Percentiles rank a stretch among this genome's conserved stretches.
phyloP scores from a whole-genome alignment of 2,113 vertebrate species.

The Notiomystis cincta region DNA sequence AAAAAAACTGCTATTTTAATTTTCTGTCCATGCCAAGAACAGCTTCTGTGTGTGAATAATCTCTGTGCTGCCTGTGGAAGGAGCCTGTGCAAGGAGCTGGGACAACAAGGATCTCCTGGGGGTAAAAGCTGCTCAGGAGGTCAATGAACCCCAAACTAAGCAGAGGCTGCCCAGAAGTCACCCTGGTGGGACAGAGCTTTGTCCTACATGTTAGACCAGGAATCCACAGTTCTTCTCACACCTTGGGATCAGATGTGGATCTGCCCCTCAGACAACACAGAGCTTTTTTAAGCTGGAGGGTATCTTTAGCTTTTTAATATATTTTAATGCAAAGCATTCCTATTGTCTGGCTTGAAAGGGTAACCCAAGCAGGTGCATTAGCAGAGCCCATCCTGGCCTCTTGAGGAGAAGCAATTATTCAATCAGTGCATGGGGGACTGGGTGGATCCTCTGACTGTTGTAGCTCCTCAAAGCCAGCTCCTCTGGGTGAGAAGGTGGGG shows the following conservation, averaged over 20 bases:
- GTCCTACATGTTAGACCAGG: not conserved
- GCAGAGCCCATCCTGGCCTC: not conserved
- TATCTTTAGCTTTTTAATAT: not conserved
- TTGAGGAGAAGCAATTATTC: not conserved
- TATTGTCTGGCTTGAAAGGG: not conserved
- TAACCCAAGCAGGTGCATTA: not conserved
- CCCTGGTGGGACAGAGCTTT: not conserved
- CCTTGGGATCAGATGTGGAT: rapidly evolving
- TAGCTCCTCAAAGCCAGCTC: not conserved
- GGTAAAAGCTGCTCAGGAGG: not conserved
- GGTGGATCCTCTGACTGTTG: not conserved
- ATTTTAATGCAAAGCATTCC: not conserved
- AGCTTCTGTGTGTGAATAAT: not conserved
- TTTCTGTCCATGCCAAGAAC: not conserved
- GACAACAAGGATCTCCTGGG: not conserved
- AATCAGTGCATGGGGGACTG: not conserved
- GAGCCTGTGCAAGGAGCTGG: not conserved
- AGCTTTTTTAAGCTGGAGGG: not conserved
- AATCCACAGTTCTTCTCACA: not conserved
- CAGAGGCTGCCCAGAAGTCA: not conserved
- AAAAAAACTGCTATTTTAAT: not conserved
- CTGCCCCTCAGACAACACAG: not conserved
- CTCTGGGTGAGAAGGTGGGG: not conserved
- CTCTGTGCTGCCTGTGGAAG: not conserved
- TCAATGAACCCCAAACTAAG: not conserved